Base-by-base conservation (phyloP, 2,888 invertebrate species). In the Megastigmus dorsalis region DNA sequence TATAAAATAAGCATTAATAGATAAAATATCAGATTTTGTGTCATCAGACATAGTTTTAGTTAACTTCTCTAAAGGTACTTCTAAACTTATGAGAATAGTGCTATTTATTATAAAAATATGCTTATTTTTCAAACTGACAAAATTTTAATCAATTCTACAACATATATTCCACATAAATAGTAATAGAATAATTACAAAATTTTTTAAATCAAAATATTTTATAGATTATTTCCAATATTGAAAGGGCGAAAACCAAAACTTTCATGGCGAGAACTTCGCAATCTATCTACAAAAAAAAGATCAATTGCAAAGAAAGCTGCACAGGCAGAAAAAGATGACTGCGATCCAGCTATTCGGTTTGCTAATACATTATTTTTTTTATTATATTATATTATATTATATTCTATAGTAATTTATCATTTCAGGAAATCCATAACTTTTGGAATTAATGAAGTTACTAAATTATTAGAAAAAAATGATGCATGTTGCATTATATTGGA, bases 401-500 rank as follows among this genome's bases (percentile, higher is more conserved):
- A 48, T 65, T 65, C 36, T 20, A 38, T 48, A 5, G 3, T 28
- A 2, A 33, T n/a, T 13, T 60, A 38, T 43, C n/a, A 26, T 50
- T 63, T 63, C 54, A 76, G 76, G 10, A 66, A 68, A 18, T 74
- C 48, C 15, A 41, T 87, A 9, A 48, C 84, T 15, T 75, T 84
- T 33, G 88, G 88, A 48, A 79, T 86, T 3, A 88, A 88, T 77
- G 81, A 80, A 28, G 81, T 86, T 10, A 86, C 86, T 36, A 79
- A 84, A 30, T 76, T 81, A n/a, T 69, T 88, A 36, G 88, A 88
- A 66, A 87, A 83, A 41, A 57, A 83, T 3, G 68, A 78, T 43
- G 18, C 84, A 2, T 81, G 82, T 28, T 84, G 82, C 13, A 77
- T 88, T 20, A 63, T 88, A 66, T 69, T 88, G 26, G 86, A 88